phyloP scores from a whole-genome alignment of 2,797 vertebrate species.

The Mormyrops boulengeri region DNA sequence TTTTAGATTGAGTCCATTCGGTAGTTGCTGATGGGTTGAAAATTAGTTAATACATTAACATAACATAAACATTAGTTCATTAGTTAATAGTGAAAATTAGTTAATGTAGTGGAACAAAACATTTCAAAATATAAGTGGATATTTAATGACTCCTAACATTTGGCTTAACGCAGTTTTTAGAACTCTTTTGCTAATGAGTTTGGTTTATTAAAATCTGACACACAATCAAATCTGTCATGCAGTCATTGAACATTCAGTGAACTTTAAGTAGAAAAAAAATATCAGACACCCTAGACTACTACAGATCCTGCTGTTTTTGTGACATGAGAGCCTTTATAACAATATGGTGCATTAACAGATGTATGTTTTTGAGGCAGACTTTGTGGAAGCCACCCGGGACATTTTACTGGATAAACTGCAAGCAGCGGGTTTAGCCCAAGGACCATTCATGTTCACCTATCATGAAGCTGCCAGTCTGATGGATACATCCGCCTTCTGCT shows the following conservation, averaged over 20 bases:
- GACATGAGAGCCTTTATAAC: neutral
- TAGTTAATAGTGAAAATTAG: neutral
- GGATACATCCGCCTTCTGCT: constrained; percentile 83
- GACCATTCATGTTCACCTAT: constrained; percentile 74
- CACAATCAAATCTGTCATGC: neutral
- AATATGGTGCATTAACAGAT: neutral
- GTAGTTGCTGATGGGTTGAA: neutral
- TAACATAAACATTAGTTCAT: neutral
- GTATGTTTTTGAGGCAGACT: constrained; percentile 53
- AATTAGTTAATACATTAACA: neutral
- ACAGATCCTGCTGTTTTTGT: neutral
- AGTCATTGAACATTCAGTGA: neutral
- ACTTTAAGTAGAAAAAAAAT: neutral
- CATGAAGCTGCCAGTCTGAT: constrained; percentile 79
- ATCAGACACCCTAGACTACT: neutral
- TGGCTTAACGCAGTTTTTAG: neutral
- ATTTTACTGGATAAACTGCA: constrained; percentile 70
- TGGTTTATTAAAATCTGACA: neutral
- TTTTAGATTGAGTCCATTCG: neutral
- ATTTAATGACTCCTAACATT: neutral
- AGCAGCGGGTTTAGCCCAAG: constrained; percentile 61
- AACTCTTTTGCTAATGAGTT: neutral
- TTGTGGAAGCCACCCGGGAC: constrained; percentile 69
- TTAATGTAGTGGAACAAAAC: neutral
- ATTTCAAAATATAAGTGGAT: neutral